Conservation (phyloP, 2,888 invertebrate species). For the Clepsis dumicolana region DNA sequence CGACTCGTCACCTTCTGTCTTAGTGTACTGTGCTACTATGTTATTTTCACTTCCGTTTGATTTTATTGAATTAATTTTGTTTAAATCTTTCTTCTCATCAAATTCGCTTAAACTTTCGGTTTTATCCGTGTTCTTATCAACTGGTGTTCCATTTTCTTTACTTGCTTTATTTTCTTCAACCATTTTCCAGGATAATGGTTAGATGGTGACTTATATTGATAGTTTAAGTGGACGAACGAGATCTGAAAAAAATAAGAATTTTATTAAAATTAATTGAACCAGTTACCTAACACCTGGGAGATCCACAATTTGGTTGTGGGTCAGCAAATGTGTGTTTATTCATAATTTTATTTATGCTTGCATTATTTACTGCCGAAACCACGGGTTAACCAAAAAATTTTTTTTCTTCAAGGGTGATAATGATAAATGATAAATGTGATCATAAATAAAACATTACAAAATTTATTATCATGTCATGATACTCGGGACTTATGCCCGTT, state of each 20-base stretch:
- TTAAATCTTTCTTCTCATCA: slow-evolving; percentile 59
- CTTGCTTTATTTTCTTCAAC: slow-evolving; percentile 38
- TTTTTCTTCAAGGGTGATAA: too few relatives aligned
- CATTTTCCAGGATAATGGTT: slow-evolving; percentile 28
- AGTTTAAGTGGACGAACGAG: not conserved
- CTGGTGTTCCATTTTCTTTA: slow-evolving; percentile 16
- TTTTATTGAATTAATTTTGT: slow-evolving; percentile 74
- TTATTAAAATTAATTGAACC: too few relatives aligned
- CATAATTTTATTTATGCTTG: too few relatives aligned
- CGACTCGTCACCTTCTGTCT: slow-evolving; percentile 58
- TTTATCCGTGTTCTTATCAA: slow-evolving; percentile 46
- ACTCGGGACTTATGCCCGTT: too few relatives aligned
- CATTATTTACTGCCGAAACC: too few relatives aligned
- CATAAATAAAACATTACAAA: too few relatives aligned
- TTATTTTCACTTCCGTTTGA: slow-evolving; percentile 57
- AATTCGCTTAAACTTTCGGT: slow-evolving; percentile 43
- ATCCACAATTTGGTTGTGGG: too few relatives aligned
- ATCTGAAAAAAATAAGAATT: slow-evolving; percentile 29
- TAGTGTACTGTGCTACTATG: slow-evolving; percentile 59
- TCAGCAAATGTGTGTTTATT: too few relatives aligned
- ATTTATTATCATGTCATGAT: too few relatives aligned
- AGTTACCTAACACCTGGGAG: too few relatives aligned
- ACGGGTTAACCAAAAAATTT: too few relatives aligned
- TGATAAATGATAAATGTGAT: too few relatives aligned
- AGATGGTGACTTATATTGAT: slow-evolving; percentile 20